These are phyloP conservation scores for Nipponia nippon DNA, from an alignment of 2,113 vertebrate genomes.

Conservation along the genomic window DNA sequence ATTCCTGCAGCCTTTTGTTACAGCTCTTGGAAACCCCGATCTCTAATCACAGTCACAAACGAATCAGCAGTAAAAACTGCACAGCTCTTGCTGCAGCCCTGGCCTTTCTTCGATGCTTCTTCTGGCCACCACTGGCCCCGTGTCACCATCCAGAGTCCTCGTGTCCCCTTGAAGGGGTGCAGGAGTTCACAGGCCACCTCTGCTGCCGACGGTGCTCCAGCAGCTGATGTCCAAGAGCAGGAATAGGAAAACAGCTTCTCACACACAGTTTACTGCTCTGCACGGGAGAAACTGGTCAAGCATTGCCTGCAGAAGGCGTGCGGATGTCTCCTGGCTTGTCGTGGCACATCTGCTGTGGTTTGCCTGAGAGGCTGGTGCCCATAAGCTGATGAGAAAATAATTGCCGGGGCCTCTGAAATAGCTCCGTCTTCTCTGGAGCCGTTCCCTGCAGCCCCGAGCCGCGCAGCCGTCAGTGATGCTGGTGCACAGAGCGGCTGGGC, in stretches of 20 bases:
- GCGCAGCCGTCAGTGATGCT: fast-evolving
- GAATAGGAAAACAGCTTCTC: background rate
- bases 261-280: background rate
- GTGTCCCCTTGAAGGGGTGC: background rate
- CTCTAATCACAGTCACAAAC: background rate
- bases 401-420: fast-evolving
- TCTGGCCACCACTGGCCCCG: fast-evolving
- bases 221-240: background rate
- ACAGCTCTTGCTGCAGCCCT: background rate
- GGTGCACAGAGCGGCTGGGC: background rate
- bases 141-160: background rate
- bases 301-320: background rate
- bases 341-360: background rate
- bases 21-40: background rate
- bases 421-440: background rate
- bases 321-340: background rate
- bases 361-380: background rate
- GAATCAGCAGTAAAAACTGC: background rate
- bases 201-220: background rate
- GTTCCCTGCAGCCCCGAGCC: background rate
- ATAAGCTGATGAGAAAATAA: background rate
- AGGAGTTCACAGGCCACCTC: background rate
- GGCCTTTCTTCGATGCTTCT: background rate
- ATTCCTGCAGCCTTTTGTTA: background rate
- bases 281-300: background rate